phyloP scores from a whole-genome alignment of 2,888 invertebrate genomes.

The Nephrotoma flavescens region DNA sequence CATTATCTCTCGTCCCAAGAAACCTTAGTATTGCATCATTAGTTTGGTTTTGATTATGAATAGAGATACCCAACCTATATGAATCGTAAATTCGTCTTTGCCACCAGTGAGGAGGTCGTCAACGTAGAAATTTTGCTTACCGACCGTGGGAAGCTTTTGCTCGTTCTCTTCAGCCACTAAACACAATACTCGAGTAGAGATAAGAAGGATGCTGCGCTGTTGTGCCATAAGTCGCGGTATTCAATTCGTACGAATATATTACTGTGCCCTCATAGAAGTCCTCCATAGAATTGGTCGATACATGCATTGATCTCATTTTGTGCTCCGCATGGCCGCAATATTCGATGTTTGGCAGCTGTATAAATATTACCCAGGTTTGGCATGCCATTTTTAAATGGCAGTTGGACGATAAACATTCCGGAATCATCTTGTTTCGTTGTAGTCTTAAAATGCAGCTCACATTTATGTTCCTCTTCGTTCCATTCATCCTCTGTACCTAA shows the following conservation, averaged over 20 bases:
- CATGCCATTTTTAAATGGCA: no score
- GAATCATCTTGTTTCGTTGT: no score
- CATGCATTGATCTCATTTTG: not conserved
- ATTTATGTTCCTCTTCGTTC: no score
- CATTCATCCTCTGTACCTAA: no score
- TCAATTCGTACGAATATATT: not conserved
- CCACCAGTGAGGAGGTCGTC: not conserved
- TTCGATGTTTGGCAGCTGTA: no score
- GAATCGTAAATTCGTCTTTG: not conserved
- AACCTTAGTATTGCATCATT: no score
- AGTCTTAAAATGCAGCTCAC: no score
- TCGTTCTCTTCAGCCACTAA: not conserved
- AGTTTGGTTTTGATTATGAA: no score
- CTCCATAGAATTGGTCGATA: not conserved
- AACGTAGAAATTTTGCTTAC: not conserved
- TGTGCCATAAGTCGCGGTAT: not conserved
- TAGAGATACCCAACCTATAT: not conserved
- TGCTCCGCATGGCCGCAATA: no score
- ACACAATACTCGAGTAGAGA: not conserved
- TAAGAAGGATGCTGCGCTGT: no score
- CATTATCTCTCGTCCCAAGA: not conserved
- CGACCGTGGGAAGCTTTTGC: not conserved
- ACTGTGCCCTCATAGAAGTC: not conserved
- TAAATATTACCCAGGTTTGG: no score
- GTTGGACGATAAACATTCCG: no score